phyloP scores from a whole-genome alignment of 2,113 vertebrate species.

The Salvelinus fontinalis region DNA sequence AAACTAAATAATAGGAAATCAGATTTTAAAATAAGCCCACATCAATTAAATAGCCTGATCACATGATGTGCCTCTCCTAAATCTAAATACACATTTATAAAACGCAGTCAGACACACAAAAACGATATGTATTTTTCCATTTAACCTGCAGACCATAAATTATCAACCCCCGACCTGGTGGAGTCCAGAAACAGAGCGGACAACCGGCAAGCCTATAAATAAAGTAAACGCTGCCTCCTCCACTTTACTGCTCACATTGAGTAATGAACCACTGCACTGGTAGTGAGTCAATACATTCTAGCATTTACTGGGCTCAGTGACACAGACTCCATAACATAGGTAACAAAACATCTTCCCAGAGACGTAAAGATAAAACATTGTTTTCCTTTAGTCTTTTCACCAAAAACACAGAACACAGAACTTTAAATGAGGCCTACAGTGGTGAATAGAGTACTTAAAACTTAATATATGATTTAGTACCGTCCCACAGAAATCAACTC shows the following conservation, averaged over 20 bases:
- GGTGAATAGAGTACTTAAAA: background rate
- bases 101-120: too few species aligned
- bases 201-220: conserved; percentile 19
- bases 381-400: background rate
- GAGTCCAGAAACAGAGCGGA: conserved; percentile 4
- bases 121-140: background rate
- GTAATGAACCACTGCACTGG: conserved; percentile 12
- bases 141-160: background rate
- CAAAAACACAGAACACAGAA: background rate
- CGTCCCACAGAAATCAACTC: background rate
- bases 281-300: conserved; percentile 4
- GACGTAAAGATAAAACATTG: background rate
- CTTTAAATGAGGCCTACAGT: background rate
- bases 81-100: too few species aligned
- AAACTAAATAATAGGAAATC: too few species aligned
- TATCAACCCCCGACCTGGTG: background rate
- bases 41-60: too few species aligned
- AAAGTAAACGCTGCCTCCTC: conserved; percentile 5
- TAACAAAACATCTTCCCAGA: background rate
- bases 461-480: background rate
- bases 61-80: too few species aligned
- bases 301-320: conserved; percentile 6
- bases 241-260: background rate
- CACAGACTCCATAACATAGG: background rate
- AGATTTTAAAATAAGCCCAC: too few species aligned